Percentiles rank a stretch among this genome's conserved stretches.
Conservation (phyloP, 2,797 vertebrate genomes). For the Melanotaenia trifasciata region DNA sequence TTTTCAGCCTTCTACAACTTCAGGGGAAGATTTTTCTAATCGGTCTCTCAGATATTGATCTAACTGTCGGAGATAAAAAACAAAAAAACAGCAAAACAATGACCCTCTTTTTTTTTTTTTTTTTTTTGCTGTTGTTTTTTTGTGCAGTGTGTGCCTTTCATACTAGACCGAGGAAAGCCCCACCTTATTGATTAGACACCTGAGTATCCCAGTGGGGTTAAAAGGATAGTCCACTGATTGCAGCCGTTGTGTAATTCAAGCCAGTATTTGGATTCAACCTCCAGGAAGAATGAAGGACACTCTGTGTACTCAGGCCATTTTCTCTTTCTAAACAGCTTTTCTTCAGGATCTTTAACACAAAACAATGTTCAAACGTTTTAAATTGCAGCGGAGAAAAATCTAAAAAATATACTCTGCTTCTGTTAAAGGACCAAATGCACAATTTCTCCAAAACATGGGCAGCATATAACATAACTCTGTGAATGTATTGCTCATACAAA, state of each 20-base stretch:
- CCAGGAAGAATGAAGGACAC: constrained; percentile 5
- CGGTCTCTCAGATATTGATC: constrained; percentile 23
- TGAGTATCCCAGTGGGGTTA: constrained; percentile 18
- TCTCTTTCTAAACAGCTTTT: not conserved
- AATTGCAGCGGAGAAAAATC: not conserved
- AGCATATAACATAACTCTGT: too few species aligned
- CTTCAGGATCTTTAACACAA: not conserved
- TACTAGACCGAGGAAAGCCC: constrained; percentile 40
- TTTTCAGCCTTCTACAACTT: constrained; percentile 13
- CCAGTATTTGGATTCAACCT: constrained; percentile 12
- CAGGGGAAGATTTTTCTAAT: constrained; percentile 1
- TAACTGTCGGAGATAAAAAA: constrained; percentile 3
- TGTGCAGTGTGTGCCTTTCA: not conserved
- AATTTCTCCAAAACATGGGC: not conserved
- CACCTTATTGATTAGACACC: constrained; percentile 23
- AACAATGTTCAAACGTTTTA: not conserved
- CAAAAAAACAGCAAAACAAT: not conserved
- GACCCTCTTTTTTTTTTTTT: constrained; percentile 5
- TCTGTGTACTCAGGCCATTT: not conserved
- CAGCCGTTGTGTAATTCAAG: constrained; percentile 28
- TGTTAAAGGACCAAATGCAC: not conserved
- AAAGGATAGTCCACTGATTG: constrained; percentile 7
- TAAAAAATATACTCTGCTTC: not conserved
- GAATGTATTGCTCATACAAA: not conserved
- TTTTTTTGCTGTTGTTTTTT: constrained; percentile 6